These are phyloP conservation scores for Choreutis nemorana DNA, from an alignment of 2,888 invertebrate genomes.

Conservation along the genomic window DNA sequence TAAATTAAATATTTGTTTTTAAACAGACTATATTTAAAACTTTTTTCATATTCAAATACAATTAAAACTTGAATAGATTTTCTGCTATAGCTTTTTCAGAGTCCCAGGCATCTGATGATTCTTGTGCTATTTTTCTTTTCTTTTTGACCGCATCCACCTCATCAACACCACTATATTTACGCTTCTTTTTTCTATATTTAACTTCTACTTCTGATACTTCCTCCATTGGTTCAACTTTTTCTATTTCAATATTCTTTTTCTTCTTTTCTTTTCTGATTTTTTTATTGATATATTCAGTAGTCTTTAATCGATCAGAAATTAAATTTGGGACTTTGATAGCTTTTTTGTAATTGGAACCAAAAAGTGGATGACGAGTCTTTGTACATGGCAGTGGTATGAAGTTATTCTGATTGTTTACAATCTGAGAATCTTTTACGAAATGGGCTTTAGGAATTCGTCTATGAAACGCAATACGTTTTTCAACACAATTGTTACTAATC, in stretches of 20 bases:
- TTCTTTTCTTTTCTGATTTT: constrained; percentile 7
- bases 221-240: constrained; percentile 10
- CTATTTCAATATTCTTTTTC: constrained; percentile 9
- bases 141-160: constrained; percentile 15
- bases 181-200: constrained; percentile 23
- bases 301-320: constrained; percentile 22
- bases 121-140: constrained; percentile 27
- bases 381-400: constrained; percentile 45
- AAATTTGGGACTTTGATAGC: constrained; percentile 27
- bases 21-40: constrained; percentile 1
- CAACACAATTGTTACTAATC: constrained; percentile 22
- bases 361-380: constrained; percentile 46
- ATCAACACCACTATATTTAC: constrained; percentile 17
- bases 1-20: constrained; percentile 1
- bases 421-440: constrained; percentile 23
- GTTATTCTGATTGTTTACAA: constrained; percentile 24
- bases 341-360: constrained; percentile 39
- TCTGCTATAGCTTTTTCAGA: constrained; percentile 46
- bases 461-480: constrained; percentile 25
- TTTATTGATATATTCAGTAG: not conserved
- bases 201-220: constrained; percentile 1
- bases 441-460: constrained; percentile 41
- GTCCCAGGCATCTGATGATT: constrained; percentile 37
- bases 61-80: constrained; percentile 44
- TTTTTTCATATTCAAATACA: constrained; percentile 5